A percentile compares a stretch with the other conserved stretches of the same genome.
Conservation (phyloP, 2,113 vertebrate species). For the Tor tambroides region DNA sequence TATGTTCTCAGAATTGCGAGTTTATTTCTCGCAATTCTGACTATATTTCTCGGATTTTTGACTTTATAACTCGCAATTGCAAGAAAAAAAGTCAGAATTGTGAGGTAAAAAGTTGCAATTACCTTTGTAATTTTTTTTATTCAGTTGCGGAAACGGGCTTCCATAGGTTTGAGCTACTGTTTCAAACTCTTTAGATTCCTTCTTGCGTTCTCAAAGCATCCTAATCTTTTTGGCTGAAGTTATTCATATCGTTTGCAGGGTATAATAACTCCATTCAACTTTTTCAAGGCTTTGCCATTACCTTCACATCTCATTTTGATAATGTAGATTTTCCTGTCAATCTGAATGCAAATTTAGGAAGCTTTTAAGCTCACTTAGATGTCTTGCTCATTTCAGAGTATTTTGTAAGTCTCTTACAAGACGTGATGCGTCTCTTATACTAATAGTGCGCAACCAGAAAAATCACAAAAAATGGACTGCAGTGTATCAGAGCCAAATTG, state of each 20-base stretch:
- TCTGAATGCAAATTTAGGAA: background rate
- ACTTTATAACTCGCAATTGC: too few species aligned
- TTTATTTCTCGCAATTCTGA: too few species aligned
- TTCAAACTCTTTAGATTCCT: background rate
- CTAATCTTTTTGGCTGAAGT: background rate
- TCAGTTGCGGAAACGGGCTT: too few species aligned
- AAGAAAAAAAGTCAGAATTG: too few species aligned
- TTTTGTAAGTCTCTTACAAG: conserved; percentile 3
- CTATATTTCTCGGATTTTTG: too few species aligned
- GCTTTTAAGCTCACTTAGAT: conserved; percentile 2
- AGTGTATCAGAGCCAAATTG: conserved; percentile 40
- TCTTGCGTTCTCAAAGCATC: background rate
- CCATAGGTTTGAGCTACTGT: background rate
- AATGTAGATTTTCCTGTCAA: background rate
- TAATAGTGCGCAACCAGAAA: background rate
- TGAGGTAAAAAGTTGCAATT: too few species aligned
- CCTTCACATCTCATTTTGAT: conserved; percentile 12
- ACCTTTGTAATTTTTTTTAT: too few species aligned
- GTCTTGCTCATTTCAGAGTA: background rate
- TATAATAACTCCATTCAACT: background rate
- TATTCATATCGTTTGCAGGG: background rate
- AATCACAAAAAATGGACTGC: conserved; percentile 18
- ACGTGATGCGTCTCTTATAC: background rate
- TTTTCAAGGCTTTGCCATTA: background rate
- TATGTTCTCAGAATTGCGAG: too few species aligned